Conservation (phyloP, 2,888 invertebrate genomes). For the Hoplodrina ambigua region DNA sequence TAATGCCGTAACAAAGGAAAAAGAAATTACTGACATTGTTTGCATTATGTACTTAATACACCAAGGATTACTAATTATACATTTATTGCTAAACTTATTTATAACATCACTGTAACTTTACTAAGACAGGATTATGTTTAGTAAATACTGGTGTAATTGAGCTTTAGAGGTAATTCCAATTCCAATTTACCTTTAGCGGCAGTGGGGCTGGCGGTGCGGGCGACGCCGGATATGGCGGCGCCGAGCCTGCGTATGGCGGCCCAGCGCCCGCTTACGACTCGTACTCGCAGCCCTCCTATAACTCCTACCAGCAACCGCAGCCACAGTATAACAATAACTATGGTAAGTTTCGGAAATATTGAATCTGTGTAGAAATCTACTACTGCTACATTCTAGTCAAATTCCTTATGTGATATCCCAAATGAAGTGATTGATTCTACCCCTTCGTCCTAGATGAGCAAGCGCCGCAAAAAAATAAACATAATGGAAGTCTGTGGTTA, state of each 20-base stretch:
- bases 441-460: slow-evolving; percentile 31
- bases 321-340: slow-evolving; percentile 83
- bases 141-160: neutral
- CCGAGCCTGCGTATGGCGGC: slow-evolving; percentile 81
- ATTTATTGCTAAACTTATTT: no score
- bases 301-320: slow-evolving; percentile 82
- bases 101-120: no score
- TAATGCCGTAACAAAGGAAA: no score
- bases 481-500: neutral
- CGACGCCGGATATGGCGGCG: slow-evolving; percentile 84
- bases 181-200: slow-evolving; percentile 43
- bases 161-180: neutral
- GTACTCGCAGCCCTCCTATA: slow-evolving; percentile 83
- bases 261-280: slow-evolving; percentile 80
- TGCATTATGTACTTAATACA: no score
- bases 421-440: slow-evolving; percentile 2
- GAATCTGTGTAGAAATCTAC: slow-evolving; percentile 10
- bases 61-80: no score
- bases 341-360: slow-evolving; percentile 78
- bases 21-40: neutral
- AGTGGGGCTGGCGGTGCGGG: slow-evolving; percentile 80
- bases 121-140: no score
- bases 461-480: neutral
- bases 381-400: slow-evolving; percentile 37
- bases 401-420: neutral